A percentile compares a stretch with the other conserved stretches of the same genome.
These are phyloP conservation scores for Oligia latruncula DNA, from an alignment of 2,888 invertebrate species.

Conservation along the genomic window DNA sequence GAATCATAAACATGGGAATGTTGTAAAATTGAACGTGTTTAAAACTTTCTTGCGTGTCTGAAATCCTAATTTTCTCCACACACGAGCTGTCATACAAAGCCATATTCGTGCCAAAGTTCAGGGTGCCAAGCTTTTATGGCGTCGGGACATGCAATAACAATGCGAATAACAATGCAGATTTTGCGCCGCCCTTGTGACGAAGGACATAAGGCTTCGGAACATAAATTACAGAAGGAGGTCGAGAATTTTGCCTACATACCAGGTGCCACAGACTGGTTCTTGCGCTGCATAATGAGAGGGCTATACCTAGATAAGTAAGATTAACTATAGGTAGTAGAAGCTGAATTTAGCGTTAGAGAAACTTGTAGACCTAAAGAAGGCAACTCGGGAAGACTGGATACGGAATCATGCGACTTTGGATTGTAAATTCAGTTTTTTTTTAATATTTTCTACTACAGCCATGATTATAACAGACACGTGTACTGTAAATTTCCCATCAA, in stretches of 20 bases:
- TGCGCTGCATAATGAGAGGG: conserved; percentile 27
- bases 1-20: conserved; percentile 24
- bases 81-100: conserved; percentile 25
- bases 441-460: neutral
- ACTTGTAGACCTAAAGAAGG: conserved; percentile 1
- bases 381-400: neutral
- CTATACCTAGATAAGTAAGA: conserved; percentile 1
- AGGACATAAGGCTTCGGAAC: conserved; percentile 47
- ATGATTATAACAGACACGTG: no score
- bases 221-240: conserved; percentile 60
- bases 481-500: neutral
- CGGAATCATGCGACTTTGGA: neutral
- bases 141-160: conserved; percentile 42
- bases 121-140: conserved; percentile 47
- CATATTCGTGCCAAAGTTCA: conserved; percentile 54
- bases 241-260: conserved; percentile 45
- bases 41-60: conserved; percentile 14
- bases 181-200: conserved; percentile 52
- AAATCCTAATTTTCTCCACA: conserved; percentile 19
- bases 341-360: conserved; percentile 18
- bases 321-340: neutral
- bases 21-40: neutral
- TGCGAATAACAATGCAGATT: conserved; percentile 52
- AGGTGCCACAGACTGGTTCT: conserved; percentile 38
- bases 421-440: neutral